Percentiles rank a stretch among this genome's conserved stretches.
Evolutionary conservation across 1,140 invertebrate species (phyloP).

Genomic region (Lepidotrigona ventralis): DNA sequence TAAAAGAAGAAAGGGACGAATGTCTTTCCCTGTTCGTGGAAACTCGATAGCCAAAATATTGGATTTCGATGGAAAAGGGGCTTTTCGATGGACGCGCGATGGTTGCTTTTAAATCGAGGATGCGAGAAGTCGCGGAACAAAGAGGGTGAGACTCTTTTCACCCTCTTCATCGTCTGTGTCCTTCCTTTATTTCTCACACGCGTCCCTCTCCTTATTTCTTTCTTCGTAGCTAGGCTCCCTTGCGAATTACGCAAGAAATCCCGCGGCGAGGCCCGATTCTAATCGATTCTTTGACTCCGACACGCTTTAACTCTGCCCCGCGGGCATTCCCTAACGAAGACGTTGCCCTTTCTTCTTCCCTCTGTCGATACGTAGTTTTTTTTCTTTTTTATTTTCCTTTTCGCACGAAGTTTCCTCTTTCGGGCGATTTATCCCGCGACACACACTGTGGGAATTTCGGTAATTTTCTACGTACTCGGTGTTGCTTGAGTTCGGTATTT

Average conservation of each 20-base stretch:
- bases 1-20: conserved; percentile 32
- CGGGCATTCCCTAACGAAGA: conserved; percentile 67
- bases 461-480: background rate
- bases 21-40: conserved; percentile 55
- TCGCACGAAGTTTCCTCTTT: conserved; percentile 15
- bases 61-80: conserved; percentile 66
- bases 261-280: conserved; percentile 61
- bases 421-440: conserved; percentile 2
- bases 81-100: conserved; percentile 26
- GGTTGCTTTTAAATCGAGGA: conserved; percentile 46
- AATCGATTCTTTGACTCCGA: conserved; percentile 65
- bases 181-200: conserved; percentile 23
- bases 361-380: conserved; percentile 19
- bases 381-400: background rate
- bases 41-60: conserved; percentile 76
- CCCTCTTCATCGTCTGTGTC: conserved; percentile 35
- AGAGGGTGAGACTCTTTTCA: conserved; percentile 52
- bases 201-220: conserved; percentile 40
- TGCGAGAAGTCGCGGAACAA: conserved; percentile 53
- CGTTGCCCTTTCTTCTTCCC: conserved; percentile 46
- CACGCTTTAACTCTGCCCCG: conserved; percentile 66
- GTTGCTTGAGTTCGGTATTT: no score
- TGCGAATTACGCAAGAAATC: conserved; percentile 57
- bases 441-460: conserved; percentile 50
- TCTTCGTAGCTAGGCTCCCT: conserved; percentile 36